Evolutionary conservation across 2,888 invertebrate species (phyloP).

Genomic region (Drosophila lacicola): DNA sequence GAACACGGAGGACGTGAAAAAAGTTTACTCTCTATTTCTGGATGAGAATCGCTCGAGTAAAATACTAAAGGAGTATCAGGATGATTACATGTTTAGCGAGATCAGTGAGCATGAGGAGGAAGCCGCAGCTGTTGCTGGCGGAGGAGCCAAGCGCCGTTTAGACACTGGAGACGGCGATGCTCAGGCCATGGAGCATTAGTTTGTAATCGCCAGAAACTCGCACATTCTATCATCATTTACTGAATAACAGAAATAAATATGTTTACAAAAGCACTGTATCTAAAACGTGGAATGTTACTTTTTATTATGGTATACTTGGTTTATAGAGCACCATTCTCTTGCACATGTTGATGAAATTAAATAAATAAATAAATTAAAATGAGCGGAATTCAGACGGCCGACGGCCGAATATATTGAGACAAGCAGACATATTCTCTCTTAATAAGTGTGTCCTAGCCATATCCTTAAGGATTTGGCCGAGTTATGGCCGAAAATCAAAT

Average conservation of each 20-base stretch:
- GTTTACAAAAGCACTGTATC: conserved; percentile 26
- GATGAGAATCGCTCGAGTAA: conserved; percentile 97
- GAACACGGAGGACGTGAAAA: conserved; percentile 95
- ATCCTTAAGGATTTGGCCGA: too few species aligned
- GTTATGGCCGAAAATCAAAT: too few species aligned
- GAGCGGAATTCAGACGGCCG: too few species aligned
- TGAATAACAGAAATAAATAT: conserved; percentile 55
- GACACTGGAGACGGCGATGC: conserved; percentile 70
- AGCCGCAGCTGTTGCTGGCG: conserved; percentile 21
- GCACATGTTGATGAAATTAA: neutral
- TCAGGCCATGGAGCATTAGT: conserved; percentile 83
- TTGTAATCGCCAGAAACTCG: conserved; percentile 9
- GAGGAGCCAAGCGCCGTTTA: conserved; percentile 62
- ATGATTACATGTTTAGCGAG: conserved; percentile 97
- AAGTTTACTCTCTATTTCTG: conserved; percentile 96
- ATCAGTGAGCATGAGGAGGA: conserved; percentile 76
- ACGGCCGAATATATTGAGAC: too few species aligned
- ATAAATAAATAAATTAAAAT: too few species aligned
- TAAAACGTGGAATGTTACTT: neutral
- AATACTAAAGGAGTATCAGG: conserved; percentile 97
- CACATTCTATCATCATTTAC: conserved; percentile 45
- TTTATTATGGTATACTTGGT: neutral
- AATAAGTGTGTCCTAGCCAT: too few species aligned
- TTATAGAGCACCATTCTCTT: neutral
- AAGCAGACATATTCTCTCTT: too few species aligned